phyloP scores from a whole-genome alignment of 2,888 invertebrate species.

The Caenorhabditis sp. region DNA sequence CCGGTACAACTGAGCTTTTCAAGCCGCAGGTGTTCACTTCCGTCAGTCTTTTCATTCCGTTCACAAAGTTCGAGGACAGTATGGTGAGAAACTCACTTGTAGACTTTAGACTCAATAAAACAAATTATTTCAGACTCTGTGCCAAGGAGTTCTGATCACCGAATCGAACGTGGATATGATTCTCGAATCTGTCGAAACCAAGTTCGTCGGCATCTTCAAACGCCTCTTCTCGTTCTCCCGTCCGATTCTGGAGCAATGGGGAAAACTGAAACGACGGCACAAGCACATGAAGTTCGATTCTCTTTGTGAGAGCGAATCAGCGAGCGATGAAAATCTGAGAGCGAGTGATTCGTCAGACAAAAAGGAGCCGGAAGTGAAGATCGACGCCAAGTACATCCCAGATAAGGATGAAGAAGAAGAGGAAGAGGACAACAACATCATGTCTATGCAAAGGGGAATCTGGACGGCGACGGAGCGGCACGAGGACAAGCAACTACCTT shows the following conservation, averaged over 20 bases:
- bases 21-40: conserved; percentile 86
- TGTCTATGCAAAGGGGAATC: conserved; percentile 23
- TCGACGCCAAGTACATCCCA: background rate
- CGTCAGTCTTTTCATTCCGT: conserved; percentile 87
- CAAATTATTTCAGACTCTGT: conserved; percentile 63
- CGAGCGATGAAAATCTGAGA: no score
- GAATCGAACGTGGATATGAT: conserved; percentile 46
- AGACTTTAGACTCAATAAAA: no score
- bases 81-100: conserved; percentile 83
- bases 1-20: conserved; percentile 83
- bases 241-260: conserved; percentile 70
- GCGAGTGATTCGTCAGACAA: no score
- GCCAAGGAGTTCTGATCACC: conserved; percentile 83
- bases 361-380: no score
- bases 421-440: conserved; percentile 9
- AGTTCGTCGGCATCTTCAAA: conserved; percentile 80
- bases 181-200: conserved; percentile 81
- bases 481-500: conserved; percentile 20
- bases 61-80: conserved; percentile 85
- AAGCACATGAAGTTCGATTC: conserved; percentile 57
- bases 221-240: conserved; percentile 66
- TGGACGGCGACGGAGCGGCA: conserved; percentile 22
- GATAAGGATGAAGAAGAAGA: background rate
- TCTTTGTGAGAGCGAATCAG: conserved; percentile 34
- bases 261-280: conserved; percentile 54